Percentiles rank a stretch among this genome's conserved stretches.
Conservation (phyloP, 2,113 vertebrate species). For the Leucosticte australis region DNA sequence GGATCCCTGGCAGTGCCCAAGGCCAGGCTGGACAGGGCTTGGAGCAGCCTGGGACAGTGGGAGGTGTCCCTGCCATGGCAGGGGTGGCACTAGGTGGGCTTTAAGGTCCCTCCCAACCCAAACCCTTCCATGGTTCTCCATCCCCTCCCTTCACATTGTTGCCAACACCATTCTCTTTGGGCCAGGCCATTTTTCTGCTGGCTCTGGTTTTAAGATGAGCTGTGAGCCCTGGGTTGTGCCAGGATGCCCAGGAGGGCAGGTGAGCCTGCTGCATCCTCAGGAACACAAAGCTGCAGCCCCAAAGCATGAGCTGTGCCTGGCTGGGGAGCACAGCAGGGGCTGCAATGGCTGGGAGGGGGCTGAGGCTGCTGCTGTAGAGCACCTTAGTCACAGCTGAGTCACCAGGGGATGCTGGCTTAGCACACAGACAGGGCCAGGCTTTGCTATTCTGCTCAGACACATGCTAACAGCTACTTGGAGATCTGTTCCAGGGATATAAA, state of each 20-base stretch:
- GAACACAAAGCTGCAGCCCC: neutral
- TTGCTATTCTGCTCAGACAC: neutral
- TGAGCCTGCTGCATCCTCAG: neutral
- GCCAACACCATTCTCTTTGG: neutral
- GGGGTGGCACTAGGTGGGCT: too few species aligned
- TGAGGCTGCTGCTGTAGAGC: neutral
- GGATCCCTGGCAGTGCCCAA: too few species aligned
- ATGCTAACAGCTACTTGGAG: neutral
- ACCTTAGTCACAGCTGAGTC: neutral
- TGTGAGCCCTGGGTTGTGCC: neutral
- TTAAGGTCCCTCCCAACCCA: too few species aligned
- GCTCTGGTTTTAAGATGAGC: neutral
- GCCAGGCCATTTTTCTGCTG: neutral
- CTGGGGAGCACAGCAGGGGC: neutral
- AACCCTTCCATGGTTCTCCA: neutral
- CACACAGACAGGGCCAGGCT: neutral
- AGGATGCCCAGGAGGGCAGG: accelerated
- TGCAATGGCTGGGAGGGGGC: neutral
- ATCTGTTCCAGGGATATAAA: neutral
- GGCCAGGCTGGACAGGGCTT: too few species aligned
- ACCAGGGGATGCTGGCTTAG: neutral
- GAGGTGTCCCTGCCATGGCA: too few species aligned
- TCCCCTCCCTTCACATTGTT: neutral
- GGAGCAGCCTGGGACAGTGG: too few species aligned
- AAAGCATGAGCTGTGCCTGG: neutral